phyloP scores from a whole-genome alignment of 2,797 vertebrate genomes.

The Onychomys arenicola region DNA sequence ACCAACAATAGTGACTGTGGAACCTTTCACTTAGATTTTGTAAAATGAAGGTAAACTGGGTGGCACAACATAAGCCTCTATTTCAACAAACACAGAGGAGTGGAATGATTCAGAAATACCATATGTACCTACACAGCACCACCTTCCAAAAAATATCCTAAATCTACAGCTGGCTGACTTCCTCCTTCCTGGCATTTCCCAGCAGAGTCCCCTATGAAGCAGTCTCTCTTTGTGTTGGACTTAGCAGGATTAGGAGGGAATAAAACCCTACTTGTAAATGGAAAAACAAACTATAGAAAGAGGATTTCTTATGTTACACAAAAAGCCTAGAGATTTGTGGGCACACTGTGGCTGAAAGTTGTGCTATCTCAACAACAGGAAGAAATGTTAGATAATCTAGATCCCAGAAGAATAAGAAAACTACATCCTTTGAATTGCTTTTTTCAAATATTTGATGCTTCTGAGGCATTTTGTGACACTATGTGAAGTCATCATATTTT shows the following conservation, averaged over 20 bases:
- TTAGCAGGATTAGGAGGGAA: background rate
- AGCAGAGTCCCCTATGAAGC: background rate
- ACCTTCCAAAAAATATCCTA: conserved; percentile 41
- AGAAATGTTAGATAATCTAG: background rate
- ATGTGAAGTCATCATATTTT: conserved; percentile 4
- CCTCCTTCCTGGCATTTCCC: conserved; percentile 45
- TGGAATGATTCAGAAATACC: conserved; percentile 43
- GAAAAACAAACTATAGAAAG: conserved; percentile 66
- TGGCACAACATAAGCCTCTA: background rate
- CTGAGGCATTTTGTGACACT: conserved; percentile 16
- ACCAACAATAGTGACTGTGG: background rate
- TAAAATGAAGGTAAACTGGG: conserved; percentile 6
- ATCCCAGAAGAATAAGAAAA: background rate
- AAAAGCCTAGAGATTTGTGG: background rate
- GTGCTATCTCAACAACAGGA: background rate
- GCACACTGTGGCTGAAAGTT: background rate
- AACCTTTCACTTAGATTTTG: conserved; percentile 31
- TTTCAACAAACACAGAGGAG: background rate
- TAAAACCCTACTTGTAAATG: conserved; percentile 7
- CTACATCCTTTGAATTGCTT: background rate
- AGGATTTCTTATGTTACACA: conserved; percentile 33
- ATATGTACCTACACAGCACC: conserved; percentile 3
- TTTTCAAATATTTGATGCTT: background rate
- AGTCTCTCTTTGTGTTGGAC: background rate
- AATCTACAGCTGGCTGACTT: background rate